A percentile compares a stretch with the other conserved stretches of the same genome.
These are phyloP conservation scores for Podargus strigoides DNA, from an alignment of 2,797 vertebrate genomes.

Conservation along the genomic window DNA sequence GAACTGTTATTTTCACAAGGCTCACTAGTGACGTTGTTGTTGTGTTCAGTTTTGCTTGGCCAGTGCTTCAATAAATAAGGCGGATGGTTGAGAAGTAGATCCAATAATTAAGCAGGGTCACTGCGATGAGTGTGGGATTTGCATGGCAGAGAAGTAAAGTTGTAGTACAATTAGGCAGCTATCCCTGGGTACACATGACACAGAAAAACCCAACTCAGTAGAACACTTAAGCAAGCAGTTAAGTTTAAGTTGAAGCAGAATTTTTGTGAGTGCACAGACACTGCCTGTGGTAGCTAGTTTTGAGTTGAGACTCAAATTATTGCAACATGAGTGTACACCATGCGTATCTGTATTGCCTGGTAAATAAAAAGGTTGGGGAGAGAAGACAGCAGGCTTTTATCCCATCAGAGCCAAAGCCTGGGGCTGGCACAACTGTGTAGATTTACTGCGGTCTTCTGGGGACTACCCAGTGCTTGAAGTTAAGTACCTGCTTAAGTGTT, in stretches of 20 bases:
- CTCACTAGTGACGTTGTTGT: not conserved
- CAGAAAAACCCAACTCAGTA: not conserved
- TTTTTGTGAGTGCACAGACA: not conserved
- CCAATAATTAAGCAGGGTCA: not conserved
- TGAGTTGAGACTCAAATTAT: not conserved
- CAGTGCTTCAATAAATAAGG: not conserved
- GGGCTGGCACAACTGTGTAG: not conserved
- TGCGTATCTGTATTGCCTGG: not conserved
- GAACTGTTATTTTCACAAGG: not conserved
- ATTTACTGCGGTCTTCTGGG: not conserved
- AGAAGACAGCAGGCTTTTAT: not conserved
- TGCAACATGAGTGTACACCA: not conserved
- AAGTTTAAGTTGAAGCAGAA: not conserved
- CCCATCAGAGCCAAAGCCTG: not conserved
- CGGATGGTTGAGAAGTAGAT: not conserved
- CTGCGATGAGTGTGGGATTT: not conserved
- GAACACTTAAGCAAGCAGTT: not conserved
- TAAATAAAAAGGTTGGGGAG: not conserved
- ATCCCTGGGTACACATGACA: not conserved
- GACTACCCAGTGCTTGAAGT: not conserved
- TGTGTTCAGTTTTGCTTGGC: not conserved
- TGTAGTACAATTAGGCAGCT: not conserved
- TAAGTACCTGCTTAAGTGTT: not conserved
- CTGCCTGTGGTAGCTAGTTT: not conserved
- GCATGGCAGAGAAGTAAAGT: not conserved